These are phyloP conservation scores for Siniperca knerii DNA, from an alignment of 2,113 vertebrate species.

Conservation along the genomic window DNA sequence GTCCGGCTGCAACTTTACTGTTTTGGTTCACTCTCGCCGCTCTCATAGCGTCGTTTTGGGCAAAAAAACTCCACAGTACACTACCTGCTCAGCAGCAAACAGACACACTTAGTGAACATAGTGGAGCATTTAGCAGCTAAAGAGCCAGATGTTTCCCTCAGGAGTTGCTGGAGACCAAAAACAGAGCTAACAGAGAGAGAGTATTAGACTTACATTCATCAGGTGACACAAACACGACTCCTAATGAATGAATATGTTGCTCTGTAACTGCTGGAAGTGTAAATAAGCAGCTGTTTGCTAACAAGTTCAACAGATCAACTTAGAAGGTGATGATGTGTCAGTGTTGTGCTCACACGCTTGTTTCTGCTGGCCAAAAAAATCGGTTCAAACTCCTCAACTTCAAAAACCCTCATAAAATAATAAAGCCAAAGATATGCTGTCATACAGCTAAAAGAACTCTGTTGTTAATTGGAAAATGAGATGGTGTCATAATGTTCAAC, in stretches of 20 bases:
- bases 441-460: not conserved
- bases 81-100: not conserved
- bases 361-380: not conserved
- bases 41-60: not conserved
- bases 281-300: not conserved
- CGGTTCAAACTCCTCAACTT: not conserved
- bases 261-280: not conserved
- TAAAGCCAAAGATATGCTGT: not conserved
- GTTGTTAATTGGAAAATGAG: too few species aligned
- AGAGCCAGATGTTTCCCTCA: not conserved
- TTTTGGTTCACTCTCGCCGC: not conserved
- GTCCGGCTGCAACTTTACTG: not conserved
- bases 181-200: not conserved
- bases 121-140: not conserved
- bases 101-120: not conserved
- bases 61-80: not conserved
- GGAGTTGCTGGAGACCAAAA: not conserved
- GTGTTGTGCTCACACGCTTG: not conserved
- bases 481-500: too few species aligned
- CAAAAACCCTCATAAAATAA: not conserved
- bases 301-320: not conserved
- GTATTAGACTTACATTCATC: not conserved
- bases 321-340: not conserved
- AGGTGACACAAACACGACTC: not conserved
- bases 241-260: not conserved